phyloP scores from a whole-genome alignment of 2,888 invertebrate genomes.

The Clitarchus hookeri region DNA sequence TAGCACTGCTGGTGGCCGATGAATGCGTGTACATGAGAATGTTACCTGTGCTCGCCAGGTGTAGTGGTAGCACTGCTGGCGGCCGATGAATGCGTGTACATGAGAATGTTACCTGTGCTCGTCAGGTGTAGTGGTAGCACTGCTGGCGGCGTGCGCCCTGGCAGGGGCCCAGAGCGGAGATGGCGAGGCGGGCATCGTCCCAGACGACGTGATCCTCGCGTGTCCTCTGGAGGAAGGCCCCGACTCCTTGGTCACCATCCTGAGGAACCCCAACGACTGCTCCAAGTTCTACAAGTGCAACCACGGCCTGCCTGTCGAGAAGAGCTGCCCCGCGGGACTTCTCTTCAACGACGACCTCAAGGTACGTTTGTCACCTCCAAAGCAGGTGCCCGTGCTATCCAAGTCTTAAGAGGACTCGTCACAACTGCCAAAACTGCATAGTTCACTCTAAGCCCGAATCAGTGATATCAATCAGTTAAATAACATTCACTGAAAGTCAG shows the following conservation, averaged over 20 bases:
- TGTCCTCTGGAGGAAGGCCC: neutral
- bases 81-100: neutral
- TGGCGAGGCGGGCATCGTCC: neutral
- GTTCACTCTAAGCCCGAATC: too few relatives aligned
- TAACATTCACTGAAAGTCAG: too few relatives aligned
- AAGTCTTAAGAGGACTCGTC: too few relatives aligned
- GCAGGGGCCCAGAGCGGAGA: neutral
- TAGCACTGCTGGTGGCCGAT: neutral
- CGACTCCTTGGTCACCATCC: neutral
- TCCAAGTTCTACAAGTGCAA: constrained; percentile 26
- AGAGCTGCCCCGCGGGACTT: constrained; percentile 28
- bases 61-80: neutral
- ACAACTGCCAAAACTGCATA: too few relatives aligned
- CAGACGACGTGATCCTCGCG: neutral
- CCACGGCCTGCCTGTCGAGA: constrained; percentile 21
- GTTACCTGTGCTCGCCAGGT: neutral
- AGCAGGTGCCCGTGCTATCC: too few relatives aligned
- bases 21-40: too few relatives aligned
- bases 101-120: neutral
- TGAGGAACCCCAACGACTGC: constrained; percentile 16
- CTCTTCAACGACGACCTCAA: constrained; percentile 25
- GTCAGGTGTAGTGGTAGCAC: neutral
- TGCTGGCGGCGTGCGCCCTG: neutral
- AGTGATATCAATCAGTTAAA: too few relatives aligned
- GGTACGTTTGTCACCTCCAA: neutral